Conservation (phyloP, 2,113 vertebrate genomes). For the Anseranas semipalmata region DNA sequence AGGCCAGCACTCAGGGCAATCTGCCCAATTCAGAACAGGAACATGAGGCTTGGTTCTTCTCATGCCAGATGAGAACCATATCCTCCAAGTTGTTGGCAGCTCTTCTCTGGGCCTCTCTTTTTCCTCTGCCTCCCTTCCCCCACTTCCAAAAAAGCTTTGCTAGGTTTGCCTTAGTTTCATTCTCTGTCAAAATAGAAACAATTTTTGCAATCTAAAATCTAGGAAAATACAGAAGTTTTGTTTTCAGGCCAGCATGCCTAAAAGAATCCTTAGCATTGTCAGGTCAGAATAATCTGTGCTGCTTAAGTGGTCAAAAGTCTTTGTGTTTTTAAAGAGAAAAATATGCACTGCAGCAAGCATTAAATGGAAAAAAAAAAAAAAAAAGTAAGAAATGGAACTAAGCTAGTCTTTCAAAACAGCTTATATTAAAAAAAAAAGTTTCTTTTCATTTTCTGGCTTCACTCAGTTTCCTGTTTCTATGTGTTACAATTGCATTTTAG, state of each 20-base stretch:
- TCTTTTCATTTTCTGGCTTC: constrained; percentile 30
- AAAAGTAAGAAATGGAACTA: background rate
- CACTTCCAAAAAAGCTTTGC: background rate
- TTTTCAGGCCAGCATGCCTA: background rate
- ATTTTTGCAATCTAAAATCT: background rate
- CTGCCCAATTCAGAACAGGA: background rate
- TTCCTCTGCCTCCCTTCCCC: background rate
- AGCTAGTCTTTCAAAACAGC: constrained; percentile 5
- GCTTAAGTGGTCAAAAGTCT: background rate
- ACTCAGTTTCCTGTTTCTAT: background rate
- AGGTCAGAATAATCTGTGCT: background rate
- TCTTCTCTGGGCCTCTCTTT: background rate
- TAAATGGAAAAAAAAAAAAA: background rate
- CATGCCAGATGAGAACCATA: background rate
- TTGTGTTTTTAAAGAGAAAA: background rate
- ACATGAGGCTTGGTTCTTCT: background rate
- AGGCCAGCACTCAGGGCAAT: background rate
- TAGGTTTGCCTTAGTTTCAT: background rate
- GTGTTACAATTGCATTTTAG: background rate
- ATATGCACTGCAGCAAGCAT: accelerated
- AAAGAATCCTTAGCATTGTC: background rate
- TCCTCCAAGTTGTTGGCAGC: background rate
- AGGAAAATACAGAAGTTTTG: background rate
- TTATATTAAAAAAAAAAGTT: background rate
- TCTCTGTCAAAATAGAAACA: background rate